Conservation (phyloP, 2,888 invertebrate genomes). For the Clistopyga incitator region DNA sequence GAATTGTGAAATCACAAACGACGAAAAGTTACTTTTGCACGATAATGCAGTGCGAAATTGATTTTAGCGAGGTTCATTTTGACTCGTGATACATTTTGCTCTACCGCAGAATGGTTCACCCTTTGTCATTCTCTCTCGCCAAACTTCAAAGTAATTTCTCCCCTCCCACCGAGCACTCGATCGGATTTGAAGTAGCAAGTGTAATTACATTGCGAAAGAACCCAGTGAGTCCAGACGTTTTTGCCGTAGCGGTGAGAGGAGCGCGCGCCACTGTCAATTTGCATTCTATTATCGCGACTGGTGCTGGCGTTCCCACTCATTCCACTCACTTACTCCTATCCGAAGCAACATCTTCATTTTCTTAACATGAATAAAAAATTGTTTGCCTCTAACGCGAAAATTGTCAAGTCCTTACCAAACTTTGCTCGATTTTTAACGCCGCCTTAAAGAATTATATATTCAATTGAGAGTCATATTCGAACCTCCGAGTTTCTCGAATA, state of each 20-base stretch:
- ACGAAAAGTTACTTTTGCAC: no score
- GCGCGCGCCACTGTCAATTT: slow-evolving; percentile 74
- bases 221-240: slow-evolving; percentile 75
- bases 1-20: no score
- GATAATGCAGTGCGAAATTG: no score
- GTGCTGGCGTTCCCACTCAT: slow-evolving; percentile 51
- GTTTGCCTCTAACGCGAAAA: slow-evolving; percentile 37
- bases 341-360: slow-evolving; percentile 39
- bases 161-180: slow-evolving; percentile 67
- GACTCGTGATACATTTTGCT: slow-evolving; percentile 23
- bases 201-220: slow-evolving; percentile 76
- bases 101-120: slow-evolving; percentile 30
- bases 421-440: neutral
- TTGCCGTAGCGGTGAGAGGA: slow-evolving; percentile 42
- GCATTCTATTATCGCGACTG: slow-evolving; percentile 75
- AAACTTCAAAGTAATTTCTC: slow-evolving; percentile 74
- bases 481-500: neutral
- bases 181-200: slow-evolving; percentile 76
- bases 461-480: neutral
- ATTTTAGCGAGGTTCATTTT: slow-evolving; percentile 53
- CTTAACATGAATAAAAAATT: slow-evolving; percentile 45
- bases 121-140: slow-evolving; percentile 49
- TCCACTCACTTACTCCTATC: slow-evolving; percentile 38
- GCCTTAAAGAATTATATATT: neutral
- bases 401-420: neutral